These are phyloP conservation scores for Emesis russula DNA, from an alignment of 2,888 invertebrate genomes.

Conservation along the genomic window DNA sequence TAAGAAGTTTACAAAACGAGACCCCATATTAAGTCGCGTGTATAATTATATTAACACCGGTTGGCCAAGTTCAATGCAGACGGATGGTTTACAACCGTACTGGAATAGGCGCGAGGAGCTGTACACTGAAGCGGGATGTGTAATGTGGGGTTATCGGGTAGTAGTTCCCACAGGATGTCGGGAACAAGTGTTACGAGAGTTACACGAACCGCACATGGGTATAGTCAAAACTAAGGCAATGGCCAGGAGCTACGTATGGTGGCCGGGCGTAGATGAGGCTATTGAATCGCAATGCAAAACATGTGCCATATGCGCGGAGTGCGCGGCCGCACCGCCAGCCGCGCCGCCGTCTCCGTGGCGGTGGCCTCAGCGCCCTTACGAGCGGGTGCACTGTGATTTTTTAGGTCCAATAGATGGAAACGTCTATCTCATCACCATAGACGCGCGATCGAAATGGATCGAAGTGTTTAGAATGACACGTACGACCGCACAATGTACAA, in stretches of 20 bases:
- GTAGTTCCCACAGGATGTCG: no score
- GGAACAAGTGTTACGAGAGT: no score
- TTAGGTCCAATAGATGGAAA: not conserved
- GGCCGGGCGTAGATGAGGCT: not conserved
- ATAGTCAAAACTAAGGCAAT: not conserved
- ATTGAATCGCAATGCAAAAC: not conserved
- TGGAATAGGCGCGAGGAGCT: no score
- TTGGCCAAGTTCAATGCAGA: no score
- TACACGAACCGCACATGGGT: not conserved
- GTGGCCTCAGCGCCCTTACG: not conserved
- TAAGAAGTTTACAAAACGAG: no score
- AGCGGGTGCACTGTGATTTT: not conserved
- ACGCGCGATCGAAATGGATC: not conserved
- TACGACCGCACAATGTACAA: not conserved
- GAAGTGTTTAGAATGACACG: not conserved
- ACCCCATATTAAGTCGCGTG: no score
- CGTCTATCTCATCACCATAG: not conserved
- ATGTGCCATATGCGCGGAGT: not conserved
- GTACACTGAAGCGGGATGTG: no score
- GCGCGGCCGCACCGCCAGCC: not conserved
- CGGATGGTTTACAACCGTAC: no score
- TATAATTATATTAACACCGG: no score
- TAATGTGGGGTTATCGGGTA: no score
- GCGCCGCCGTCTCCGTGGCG: not conserved
- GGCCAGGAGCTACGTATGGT: not conserved